phyloP scores from a whole-genome alignment of 2,113 vertebrate genomes.

The Poeciliopsis turrubarensis region DNA sequence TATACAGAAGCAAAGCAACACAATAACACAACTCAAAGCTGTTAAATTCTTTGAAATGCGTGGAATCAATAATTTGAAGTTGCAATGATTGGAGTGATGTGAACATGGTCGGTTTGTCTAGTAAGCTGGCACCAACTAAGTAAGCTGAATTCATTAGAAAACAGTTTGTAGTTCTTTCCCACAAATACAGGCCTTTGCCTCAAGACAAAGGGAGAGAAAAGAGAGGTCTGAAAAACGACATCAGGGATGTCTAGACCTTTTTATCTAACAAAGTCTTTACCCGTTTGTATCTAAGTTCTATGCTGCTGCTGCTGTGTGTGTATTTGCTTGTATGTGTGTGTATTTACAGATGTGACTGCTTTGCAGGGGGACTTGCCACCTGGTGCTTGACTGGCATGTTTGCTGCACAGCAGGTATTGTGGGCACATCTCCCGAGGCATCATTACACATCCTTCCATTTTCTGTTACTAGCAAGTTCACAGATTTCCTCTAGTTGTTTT shows the following conservation, averaged over 20 bases:
- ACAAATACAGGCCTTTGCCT: neutral
- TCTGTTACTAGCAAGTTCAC: constrained; percentile 27
- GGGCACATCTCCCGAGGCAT: constrained; percentile 46
- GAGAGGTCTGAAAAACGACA: constrained; percentile 4
- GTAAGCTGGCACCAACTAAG: no score
- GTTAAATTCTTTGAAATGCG: no score
- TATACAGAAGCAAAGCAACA: no score
- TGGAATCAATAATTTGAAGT: no score
- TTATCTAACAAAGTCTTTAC: constrained; percentile 11
- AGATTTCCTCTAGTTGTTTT: constrained; percentile 4
- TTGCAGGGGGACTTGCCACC: constrained; percentile 57
- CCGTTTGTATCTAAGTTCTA: constrained; percentile 20
- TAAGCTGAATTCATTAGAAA: no score
- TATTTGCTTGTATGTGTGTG: neutral
- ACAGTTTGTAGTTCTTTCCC: neutral
- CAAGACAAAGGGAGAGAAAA: neutral
- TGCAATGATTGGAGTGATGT: no score
- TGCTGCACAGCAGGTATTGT: constrained; percentile 7
- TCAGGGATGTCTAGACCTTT: constrained; percentile 1
- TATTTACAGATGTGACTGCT: constrained; percentile 49
- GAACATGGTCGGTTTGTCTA: no score
- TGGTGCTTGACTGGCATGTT: constrained; percentile 64
- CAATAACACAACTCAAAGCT: no score
- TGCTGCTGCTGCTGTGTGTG: neutral
- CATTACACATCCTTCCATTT: constrained; percentile 57